Conservation (phyloP, 2,888 invertebrate genomes). For the Resseliella maxima region DNA sequence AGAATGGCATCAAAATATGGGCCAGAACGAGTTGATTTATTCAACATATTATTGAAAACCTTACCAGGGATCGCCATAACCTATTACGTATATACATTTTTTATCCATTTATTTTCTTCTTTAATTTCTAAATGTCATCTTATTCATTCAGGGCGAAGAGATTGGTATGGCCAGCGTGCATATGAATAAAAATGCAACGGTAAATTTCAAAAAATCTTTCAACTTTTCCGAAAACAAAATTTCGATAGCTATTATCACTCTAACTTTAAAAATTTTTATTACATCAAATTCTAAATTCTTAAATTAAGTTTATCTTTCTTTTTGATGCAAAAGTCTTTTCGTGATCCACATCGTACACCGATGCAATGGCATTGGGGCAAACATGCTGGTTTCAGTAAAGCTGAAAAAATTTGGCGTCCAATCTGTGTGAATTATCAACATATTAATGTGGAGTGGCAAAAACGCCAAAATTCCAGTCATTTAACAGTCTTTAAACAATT, state of each 20-base stretch:
- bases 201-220: constrained; percentile 67
- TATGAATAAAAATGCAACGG: constrained; percentile 73
- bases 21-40: constrained; percentile 68
- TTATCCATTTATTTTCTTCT: constrained; percentile 60
- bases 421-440: constrained; percentile 67
- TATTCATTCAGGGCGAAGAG: constrained; percentile 85
- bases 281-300: too few relatives aligned
- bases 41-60: constrained; percentile 71
- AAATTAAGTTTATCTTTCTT: too few relatives aligned
- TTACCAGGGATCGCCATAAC: constrained; percentile 72
- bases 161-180: constrained; percentile 76
- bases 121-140: constrained; percentile 66
- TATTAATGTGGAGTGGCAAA: constrained; percentile 69
- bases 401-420: constrained; percentile 74
- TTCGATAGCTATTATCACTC: too few relatives aligned
- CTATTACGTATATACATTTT: constrained; percentile 68
- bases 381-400: constrained; percentile 53
- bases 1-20: constrained; percentile 69
- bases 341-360: constrained; percentile 71
- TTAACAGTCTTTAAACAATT: constrained; percentile 60
- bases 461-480: constrained; percentile 72
- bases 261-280: too few relatives aligned
- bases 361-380: constrained; percentile 69
- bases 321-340: constrained; percentile 64
- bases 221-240: too few relatives aligned